Conservation (phyloP, 1,140 invertebrate species). For the Drosophila truncata region DNA sequence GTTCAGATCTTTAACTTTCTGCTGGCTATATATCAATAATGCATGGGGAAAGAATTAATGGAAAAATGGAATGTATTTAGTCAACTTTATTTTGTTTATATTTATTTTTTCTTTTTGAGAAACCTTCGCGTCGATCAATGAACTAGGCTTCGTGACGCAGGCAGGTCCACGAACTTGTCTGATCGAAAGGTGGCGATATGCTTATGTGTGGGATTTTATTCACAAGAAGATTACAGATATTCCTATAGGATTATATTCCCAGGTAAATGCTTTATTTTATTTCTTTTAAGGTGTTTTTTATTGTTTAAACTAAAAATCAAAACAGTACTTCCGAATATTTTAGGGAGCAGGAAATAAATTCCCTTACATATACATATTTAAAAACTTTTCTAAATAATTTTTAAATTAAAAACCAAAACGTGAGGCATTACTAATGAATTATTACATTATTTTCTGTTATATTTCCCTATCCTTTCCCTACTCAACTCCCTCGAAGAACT, state of each 20-base stretch:
- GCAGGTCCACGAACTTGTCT: slow-evolving; percentile 56
- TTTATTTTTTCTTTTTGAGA: slow-evolving; percentile 6
- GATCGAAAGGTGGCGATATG: slow-evolving; percentile 13
- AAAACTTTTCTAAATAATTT: too few species aligned
- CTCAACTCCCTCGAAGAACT: slow-evolving; percentile 18
- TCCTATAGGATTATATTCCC: not conserved
- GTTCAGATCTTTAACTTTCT: slow-evolving; percentile 42
- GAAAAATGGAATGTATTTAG: slow-evolving; percentile 55
- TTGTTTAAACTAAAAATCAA: not conserved
- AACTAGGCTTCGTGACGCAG: slow-evolving; percentile 35
- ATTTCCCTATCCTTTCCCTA: slow-evolving; percentile 1
- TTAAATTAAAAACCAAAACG: too few species aligned
- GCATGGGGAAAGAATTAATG: slow-evolving; percentile 52
- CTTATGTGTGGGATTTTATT: not conserved
- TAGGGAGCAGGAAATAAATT: too few species aligned
- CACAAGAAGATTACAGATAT: not conserved
- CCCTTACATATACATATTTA: too few species aligned
- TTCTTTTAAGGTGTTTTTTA: not conserved
- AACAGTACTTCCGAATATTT: not conserved
- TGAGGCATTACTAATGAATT: too few species aligned
- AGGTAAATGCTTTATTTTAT: not conserved
- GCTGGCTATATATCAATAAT: slow-evolving; percentile 36
- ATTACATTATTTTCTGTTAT: not conserved
- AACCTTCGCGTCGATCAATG: slow-evolving; percentile 67
- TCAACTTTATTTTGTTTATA: slow-evolving; percentile 19